Percentiles rank a stretch among this genome's conserved stretches.
phyloP scores from a whole-genome alignment of 1,140 invertebrate genomes.

The Heterodera schachtii region DNA sequence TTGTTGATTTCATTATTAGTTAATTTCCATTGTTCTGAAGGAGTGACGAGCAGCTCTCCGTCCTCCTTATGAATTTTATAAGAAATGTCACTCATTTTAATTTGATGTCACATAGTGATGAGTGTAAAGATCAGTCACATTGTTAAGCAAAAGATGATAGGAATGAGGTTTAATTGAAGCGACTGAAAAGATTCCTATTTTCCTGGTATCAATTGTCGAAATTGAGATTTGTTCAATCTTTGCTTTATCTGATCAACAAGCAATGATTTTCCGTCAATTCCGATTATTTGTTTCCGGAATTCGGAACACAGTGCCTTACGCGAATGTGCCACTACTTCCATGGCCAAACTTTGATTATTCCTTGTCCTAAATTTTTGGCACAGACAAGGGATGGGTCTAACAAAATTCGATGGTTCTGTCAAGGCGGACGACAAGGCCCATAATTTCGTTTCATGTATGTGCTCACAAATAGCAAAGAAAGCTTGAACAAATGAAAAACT shows the following conservation, averaged over 20 bases:
- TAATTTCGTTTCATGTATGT: background rate
- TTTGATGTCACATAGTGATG: background rate
- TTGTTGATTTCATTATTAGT: background rate
- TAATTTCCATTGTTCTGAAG: background rate
- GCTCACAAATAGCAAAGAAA: background rate
- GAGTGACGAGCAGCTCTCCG: background rate
- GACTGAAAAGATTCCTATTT: background rate
- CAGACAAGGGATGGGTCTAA: background rate
- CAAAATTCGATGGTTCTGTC: background rate
- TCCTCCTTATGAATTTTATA: slow-evolving; percentile 6
- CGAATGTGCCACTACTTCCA: slow-evolving; percentile 6
- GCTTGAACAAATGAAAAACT: background rate
- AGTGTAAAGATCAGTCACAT: background rate
- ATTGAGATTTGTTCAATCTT: background rate
- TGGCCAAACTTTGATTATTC: slow-evolving; percentile 16
- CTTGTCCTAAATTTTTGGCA: background rate
- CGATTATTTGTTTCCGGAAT: background rate
- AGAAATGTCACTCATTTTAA: background rate
- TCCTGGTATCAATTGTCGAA: background rate
- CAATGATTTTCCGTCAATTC: background rate
- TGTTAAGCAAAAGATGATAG: background rate
- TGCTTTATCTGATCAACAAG: background rate
- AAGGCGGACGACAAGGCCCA: slow-evolving; percentile 5
- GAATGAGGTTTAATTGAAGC: background rate
- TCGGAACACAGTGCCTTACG: background rate